phyloP scores from a whole-genome alignment of 92 coral and sea anemone species.

The Porites cylindrica region DNA sequence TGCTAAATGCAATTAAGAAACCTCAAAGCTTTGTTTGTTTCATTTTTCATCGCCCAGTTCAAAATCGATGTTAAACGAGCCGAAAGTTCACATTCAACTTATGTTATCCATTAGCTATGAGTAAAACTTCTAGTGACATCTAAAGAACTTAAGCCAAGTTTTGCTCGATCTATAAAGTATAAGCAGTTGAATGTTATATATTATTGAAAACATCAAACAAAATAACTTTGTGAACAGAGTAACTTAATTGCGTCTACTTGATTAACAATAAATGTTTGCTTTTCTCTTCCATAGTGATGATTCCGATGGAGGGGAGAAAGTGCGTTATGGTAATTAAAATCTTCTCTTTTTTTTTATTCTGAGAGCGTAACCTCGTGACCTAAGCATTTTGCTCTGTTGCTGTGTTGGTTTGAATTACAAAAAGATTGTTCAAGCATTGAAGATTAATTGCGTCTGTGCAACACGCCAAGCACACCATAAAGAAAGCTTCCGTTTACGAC shows the following conservation, averaged over 20 bases:
- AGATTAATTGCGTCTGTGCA: neutral
- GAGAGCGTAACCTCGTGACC: slow-evolving; percentile 1
- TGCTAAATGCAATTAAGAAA: neutral
- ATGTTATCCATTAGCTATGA: neutral
- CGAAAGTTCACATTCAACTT: neutral
- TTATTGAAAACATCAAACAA: neutral
- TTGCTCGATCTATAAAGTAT: no score
- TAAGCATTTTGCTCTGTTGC: neutral
- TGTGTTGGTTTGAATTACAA: slow-evolving; percentile 18
- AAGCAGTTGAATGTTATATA: neutral
- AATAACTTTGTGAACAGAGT: neutral
- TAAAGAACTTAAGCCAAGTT: no score
- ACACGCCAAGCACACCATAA: neutral
- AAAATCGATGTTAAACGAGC: neutral
- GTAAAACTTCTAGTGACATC: neutral
- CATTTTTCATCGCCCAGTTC: neutral
- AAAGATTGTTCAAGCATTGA: slow-evolving; percentile 12
- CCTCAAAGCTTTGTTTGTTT: slow-evolving; percentile 9
- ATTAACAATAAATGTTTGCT: slow-evolving; percentile 7
- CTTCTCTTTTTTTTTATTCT: neutral
- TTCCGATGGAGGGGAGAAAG: neutral
- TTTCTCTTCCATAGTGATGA: neutral
- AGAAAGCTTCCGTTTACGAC: neutral
- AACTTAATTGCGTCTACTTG: slow-evolving; percentile 19
- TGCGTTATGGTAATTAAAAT: neutral